Evolutionary conservation across 2,113 vertebrate species (phyloP).

Genomic region (Todiramphus chloris): DNA sequence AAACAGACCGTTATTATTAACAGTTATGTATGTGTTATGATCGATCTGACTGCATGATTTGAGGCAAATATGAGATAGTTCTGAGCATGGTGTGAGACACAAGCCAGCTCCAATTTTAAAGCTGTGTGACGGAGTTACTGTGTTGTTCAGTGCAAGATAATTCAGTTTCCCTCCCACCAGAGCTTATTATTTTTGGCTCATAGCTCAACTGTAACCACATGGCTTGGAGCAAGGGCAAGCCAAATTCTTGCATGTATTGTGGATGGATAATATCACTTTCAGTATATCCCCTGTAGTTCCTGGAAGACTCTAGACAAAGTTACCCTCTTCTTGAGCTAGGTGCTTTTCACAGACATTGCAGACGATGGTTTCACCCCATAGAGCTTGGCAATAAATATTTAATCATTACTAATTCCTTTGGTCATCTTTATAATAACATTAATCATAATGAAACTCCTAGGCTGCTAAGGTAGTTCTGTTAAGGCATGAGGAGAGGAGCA

Average conservation of each 20-base stretch:
- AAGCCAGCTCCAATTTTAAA: background rate
- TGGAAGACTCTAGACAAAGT: background rate
- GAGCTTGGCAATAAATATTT: background rate
- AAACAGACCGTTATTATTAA: background rate
- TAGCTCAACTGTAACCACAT: background rate
- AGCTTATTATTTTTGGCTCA: constrained; percentile 34
- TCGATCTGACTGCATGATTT: background rate
- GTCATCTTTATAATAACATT: background rate
- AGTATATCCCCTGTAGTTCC: background rate
- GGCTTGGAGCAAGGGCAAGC: background rate
- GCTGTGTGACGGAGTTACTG: background rate
- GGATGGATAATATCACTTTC: background rate
- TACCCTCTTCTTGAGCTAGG: background rate
- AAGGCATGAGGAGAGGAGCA: background rate
- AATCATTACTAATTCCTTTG: constrained; percentile 45
- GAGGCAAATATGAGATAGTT: background rate
- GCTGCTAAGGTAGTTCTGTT: background rate
- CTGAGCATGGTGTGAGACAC: background rate
- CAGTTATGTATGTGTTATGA: background rate
- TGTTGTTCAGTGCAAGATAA: background rate
- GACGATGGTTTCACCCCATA: fast-evolving
- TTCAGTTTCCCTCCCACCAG: background rate
- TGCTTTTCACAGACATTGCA: background rate
- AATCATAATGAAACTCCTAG: background rate
- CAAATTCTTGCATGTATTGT: background rate